These are phyloP conservation scores for Diadumene lineata DNA, from an alignment of 92 coral and sea anemone species.

Conservation along the genomic window DNA sequence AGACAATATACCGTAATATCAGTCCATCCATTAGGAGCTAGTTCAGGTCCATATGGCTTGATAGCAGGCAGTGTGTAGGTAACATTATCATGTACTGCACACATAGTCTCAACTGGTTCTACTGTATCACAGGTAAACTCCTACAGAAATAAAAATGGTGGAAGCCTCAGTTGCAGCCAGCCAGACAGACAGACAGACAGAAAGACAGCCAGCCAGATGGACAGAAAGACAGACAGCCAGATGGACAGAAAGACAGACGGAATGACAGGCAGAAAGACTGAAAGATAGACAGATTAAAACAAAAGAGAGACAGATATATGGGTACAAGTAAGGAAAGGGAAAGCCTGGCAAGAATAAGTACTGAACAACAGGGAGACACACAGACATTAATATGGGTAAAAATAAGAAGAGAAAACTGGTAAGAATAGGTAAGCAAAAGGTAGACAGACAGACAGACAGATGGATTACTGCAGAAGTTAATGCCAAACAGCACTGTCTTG, in stretches of 20 bases:
- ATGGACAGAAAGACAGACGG: background rate
- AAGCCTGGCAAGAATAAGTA: too few species aligned
- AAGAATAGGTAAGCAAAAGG: background rate
- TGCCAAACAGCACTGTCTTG: too few species aligned
- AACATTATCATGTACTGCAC: conserved; percentile 33
- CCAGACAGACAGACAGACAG: background rate
- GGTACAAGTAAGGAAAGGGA: background rate
- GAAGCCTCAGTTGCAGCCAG: background rate
- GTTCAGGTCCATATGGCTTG: conserved; percentile 48
- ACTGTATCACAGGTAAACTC: conserved; percentile 25
- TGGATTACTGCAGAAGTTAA: background rate
- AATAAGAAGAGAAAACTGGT: background rate
- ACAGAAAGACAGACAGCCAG: background rate
- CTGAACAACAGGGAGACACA: background rate
- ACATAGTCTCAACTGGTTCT: conserved; percentile 12
- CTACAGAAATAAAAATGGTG: background rate
- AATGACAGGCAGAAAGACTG: background rate
- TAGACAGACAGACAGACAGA: background rate
- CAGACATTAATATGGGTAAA: background rate
- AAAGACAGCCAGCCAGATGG: background rate
- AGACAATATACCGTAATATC: conserved; percentile 23
- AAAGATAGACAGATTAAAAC: background rate
- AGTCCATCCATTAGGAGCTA: conserved; percentile 49
- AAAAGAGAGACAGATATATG: background rate
- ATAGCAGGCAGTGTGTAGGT: conserved; percentile 17